Conservation (phyloP, 2,888 invertebrate species). For the Dynastes hyllus region DNA sequence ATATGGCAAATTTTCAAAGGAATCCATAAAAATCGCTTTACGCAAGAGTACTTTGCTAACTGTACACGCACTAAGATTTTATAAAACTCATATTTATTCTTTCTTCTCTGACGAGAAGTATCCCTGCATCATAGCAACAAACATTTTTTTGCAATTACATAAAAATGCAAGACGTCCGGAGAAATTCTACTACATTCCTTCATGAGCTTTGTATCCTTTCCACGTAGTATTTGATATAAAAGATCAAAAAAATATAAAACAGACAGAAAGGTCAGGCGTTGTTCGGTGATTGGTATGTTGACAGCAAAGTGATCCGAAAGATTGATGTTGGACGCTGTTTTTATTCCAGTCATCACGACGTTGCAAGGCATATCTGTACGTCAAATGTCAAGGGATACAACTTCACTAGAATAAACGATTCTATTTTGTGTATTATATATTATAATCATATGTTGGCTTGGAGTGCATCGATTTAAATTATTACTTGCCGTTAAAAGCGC, state of each 20-base stretch:
- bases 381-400: constrained; percentile 49
- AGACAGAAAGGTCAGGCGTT: constrained; percentile 27
- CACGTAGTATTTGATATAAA: constrained; percentile 13
- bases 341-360: constrained; percentile 62
- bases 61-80: no score
- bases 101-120: no score
- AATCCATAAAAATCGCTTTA: no score
- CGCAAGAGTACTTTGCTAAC: no score
- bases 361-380: constrained; percentile 54
- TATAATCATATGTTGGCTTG: neutral
- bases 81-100: no score
- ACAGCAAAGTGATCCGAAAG: constrained; percentile 64
- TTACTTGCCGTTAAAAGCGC: neutral
- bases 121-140: no score
- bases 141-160: neutral
- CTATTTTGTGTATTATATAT: constrained; percentile 30
- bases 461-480: neutral
- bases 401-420: constrained; percentile 39
- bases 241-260: constrained; percentile 29
- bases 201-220: constrained; percentile 6
- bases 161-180: constrained; percentile 2
- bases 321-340: constrained; percentile 64
- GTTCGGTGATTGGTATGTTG: constrained; percentile 51
- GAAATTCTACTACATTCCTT: constrained; percentile 4
- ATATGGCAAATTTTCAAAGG: no score